Evolutionary conservation across 92 coral and sea anemone species (phyloP).

Genomic region (Chrysogorgia sp.): DNA sequence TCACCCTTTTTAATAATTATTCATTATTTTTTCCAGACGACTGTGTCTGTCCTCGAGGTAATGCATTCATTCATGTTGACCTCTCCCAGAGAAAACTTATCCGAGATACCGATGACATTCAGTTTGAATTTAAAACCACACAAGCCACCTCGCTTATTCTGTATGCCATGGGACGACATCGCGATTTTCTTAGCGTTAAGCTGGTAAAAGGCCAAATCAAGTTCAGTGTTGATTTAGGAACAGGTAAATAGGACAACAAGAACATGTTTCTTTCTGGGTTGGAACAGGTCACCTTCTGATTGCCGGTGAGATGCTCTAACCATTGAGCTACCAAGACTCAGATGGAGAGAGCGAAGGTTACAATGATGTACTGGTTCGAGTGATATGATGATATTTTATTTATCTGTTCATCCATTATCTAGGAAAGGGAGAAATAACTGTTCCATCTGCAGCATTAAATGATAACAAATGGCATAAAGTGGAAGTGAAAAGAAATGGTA

Average conservation of each 20-base stretch:
- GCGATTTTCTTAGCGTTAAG: constrained; percentile 29
- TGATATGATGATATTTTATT: not conserved
- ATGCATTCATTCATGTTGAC: constrained; percentile 19
- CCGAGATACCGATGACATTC: constrained; percentile 39
- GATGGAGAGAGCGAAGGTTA: too few species aligned
- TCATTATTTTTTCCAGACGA: constrained; percentile 9
- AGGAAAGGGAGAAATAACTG: constrained; percentile 35
- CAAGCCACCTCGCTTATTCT: constrained; percentile 20
- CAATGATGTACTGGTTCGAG: too few species aligned
- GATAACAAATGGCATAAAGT: constrained; percentile 28
- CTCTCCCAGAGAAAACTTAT: constrained; percentile 8
- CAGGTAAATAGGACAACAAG: too few species aligned
- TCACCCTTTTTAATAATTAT: not conserved
- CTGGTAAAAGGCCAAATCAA: constrained; percentile 23
- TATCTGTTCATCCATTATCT: not conserved
- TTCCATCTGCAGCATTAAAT: constrained; percentile 19
- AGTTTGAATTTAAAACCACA: constrained; percentile 29
- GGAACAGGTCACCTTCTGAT: not conserved
- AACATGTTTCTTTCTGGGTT: not conserved
- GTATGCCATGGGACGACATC: constrained; percentile 44
- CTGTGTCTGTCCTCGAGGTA: constrained; percentile 40
- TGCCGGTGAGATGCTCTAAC: too few species aligned
- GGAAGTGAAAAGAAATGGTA: constrained; percentile 15
- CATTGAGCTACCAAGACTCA: too few species aligned
- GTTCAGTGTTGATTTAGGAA: constrained; percentile 36